Percentiles rank a stretch among this genome's conserved stretches.
Evolutionary conservation across 2,113 vertebrate species (phyloP).

Genomic region (Miniopterus natalensis): DNA sequence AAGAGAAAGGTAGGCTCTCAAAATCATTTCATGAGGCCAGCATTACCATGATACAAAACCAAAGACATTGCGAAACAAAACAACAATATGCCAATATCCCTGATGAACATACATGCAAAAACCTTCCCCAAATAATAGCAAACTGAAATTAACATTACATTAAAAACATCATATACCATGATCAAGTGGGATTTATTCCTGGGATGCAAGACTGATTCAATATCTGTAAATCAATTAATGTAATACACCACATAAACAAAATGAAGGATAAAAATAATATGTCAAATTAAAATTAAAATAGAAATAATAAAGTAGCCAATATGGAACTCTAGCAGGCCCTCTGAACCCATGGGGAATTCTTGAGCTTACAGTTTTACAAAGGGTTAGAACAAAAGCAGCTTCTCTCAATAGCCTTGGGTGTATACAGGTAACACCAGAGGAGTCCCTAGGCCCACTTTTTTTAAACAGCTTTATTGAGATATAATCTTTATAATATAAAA

Average conservation of each 20-base stretch:
- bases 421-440: conserved; percentile 15
- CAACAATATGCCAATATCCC: not conserved
- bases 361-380: conserved; percentile 24
- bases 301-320: not conserved
- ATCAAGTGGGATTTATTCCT: not conserved
- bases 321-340: not conserved
- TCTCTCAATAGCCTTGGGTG: conserved; percentile 62
- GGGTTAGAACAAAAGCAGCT: conserved; percentile 35
- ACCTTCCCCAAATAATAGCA: not conserved
- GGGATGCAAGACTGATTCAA: not conserved
- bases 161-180: not conserved
- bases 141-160: not conserved
- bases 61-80: not conserved
- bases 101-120: not conserved
- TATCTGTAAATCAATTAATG: not conserved
- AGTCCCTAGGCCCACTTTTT: not conserved
- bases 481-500: not conserved
- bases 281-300: not conserved
- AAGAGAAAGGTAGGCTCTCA: not conserved
- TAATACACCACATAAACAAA: not conserved
- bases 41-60: not conserved
- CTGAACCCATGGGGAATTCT: conserved; percentile 54
- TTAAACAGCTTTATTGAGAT: not conserved
- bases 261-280: not conserved
- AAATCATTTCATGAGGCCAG: not conserved